Evolutionary conservation across 2,797 vertebrate genomes (phyloP), one percentile per base, ranked within the genome.

Genomic region (Pelodytes ibericus): DNA sequence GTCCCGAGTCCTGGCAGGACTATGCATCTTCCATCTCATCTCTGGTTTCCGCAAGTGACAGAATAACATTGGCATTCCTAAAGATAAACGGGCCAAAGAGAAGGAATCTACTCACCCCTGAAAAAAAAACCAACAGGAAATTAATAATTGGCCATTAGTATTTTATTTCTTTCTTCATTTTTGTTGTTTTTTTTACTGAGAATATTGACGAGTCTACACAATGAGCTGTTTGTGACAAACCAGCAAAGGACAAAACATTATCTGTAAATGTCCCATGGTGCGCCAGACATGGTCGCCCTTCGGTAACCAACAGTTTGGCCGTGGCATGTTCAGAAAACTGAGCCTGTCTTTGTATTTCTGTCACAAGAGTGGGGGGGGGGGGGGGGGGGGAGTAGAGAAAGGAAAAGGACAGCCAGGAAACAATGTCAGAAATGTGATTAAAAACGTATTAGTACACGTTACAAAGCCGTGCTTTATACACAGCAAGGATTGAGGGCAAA

Each of bases 251-350:
- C 33, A 66, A 10, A 59, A 15, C 27, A 15, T 29, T 8, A 16
- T 58, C 25, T 51, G 10, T 20, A 22, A 10, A 26, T 15, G 24
- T 6, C 25, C 2, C 59, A 26, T 2, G 2, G 2, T 1, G 22
- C 11, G 29, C 39, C 18, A 15, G 20, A 61, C 59, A 61, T 7
- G n/a, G 44, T 25, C 10, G 13, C 18, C 65, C 49, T 41, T 25
- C n/a, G 22, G 47, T 76, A 70, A 47, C 49, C 47, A 64, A 77
- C 2, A 49, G 59, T 47, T 70, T 71, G 29, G 9, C 59, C 9
- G 59, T 24, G 74, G 60, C 33, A 58, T 44, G 24, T 11, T 4
- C 26, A 18, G 49, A 8, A 47, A 26, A 70, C 41, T 61, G 58
- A 64, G 66, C 2, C 26, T 9, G 6, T 16, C 24, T 51, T 70